Base-by-base conservation (phyloP, 2,888 invertebrate genomes). In the Anagyrus pseudococci region DNA sequence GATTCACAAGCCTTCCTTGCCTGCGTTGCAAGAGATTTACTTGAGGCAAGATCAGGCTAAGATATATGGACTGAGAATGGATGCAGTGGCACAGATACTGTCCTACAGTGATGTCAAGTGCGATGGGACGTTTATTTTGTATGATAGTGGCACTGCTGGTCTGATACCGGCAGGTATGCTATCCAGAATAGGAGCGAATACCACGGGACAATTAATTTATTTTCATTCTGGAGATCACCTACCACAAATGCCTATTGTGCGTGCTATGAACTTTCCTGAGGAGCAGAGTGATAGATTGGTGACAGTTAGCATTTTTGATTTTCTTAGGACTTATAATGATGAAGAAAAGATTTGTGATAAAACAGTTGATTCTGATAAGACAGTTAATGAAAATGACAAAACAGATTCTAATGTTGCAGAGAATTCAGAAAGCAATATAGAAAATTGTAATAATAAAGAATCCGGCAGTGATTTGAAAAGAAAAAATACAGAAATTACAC, bases 111-210 rank as follows among this genome's bases (percentile, higher is more conserved):
- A 96, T 72, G 85, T 98, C 8, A 89, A 90, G 73, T 86, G 89
- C 0, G 88, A 88, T 74, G 91, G 93, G 0, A 88, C 85, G 68
- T 92, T 90, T 79, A 82, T 96, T 59, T 80, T 98, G 1, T 95
- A 94, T 77, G 97, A 98, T 76, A 92, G 93, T 58, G 93, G 93
- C 0, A 92, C 93, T 33, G 89, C 89, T 74, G 98, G 97, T 0
- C 83, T 98, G 47, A 77, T 95, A 26, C 86, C 93, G 4, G 94
- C 96, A 0, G 88, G 93, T 1, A 84, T 97, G 73, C 78, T 98
- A 47, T 91, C 93, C 78, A 87, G 88, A 57, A 89, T 94, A 60
- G 89, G 91, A 1, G 84, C 83, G 0, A 81, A 84, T 37, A 89
- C 89, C 0, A 79, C 78, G 50, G 92, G 90, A 0, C 84, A 83